Base-by-base conservation (phyloP, 2,797 vertebrate genomes). In the Gallirallus australis region DNA sequence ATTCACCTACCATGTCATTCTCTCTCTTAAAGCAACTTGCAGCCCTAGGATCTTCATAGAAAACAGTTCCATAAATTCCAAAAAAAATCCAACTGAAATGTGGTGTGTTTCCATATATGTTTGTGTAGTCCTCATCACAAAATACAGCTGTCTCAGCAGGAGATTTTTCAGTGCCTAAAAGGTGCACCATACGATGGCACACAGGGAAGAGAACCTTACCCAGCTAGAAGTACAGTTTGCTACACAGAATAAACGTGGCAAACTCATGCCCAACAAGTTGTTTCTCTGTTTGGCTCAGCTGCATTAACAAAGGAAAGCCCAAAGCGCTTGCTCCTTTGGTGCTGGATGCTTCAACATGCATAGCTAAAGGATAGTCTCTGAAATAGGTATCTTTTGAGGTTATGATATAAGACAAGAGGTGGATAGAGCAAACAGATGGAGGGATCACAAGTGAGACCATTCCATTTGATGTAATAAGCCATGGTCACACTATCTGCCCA, bases 211-310 rank as follows among this genome's bases (percentile, higher is more conserved):
- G 79, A 96, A 85, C 37, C 57, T 90, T 78, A 75, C 69, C 79
- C 94, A 96, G 54, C 92, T 94, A 91, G 84, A 91, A 92, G 40
- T 92, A 45, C 76, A 90, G 45, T 87, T 93, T 82, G 76, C 61
- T 81, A 68, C 78, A 64, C 82, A 87, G 75, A 50, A 59, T 78
- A 80, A 93, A 86, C 27, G 45, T 90, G 82, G 65, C 61, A 85
- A 61, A 68, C 65, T 91, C 72, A 75, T 65, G 59, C 57, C 72
- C 83, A 69, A 68, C 84, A 92, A 89, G 84, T 94, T 93, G 83
- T 90, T 95, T 89, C 53, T 95, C 86, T 85, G 61, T 95, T 89
- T 82, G 54, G 79, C 82, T 78, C 84, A 20, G 82, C 30, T 71
- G 61, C 50, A 31, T 86, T 86, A 91, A 78, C 76, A 87, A 87